Percentiles rank a stretch among this genome's conserved stretches.
Evolutionary conservation across 2,113 vertebrate species (phyloP).

Genomic region (Cynocephalus volans): DNA sequence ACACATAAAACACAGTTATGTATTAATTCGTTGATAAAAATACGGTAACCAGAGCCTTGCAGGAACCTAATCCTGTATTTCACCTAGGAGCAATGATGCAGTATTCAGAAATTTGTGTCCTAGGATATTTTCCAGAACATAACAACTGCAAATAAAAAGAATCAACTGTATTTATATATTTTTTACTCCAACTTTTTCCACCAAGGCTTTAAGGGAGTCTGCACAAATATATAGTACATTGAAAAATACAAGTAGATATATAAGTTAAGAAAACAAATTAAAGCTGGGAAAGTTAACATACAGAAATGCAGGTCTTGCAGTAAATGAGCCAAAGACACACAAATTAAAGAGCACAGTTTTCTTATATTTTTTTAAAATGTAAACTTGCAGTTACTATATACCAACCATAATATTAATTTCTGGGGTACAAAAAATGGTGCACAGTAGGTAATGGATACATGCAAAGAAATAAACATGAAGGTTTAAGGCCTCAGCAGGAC

Average conservation of each 20-base stretch:
- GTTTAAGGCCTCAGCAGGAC: background rate
- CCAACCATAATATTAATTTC: background rate
- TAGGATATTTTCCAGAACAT: background rate
- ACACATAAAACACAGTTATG: background rate
- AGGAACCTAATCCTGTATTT: background rate
- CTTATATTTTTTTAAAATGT: background rate
- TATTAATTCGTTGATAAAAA: background rate
- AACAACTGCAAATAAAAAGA: background rate
- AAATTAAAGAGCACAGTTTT: background rate
- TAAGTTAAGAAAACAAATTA: background rate
- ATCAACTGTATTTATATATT: background rate
- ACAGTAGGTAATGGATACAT: background rate
- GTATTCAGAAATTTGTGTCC: background rate
- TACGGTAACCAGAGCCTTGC: background rate
- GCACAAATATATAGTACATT: background rate
- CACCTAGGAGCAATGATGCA: background rate
- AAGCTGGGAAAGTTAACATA: background rate
- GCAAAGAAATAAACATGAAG: background rate
- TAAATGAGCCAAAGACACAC: background rate
- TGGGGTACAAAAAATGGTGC: background rate
- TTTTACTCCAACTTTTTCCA: background rate
- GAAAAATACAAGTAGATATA: slow-evolving; percentile 8
- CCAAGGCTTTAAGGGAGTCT: background rate
- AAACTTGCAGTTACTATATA: background rate
- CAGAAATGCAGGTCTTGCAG: background rate